A percentile compares a stretch with the other conserved stretches of the same genome.
These are phyloP conservation scores for Brachymystax lenok DNA, from an alignment of 2,797 vertebrate genomes.

Conservation along the genomic window DNA sequence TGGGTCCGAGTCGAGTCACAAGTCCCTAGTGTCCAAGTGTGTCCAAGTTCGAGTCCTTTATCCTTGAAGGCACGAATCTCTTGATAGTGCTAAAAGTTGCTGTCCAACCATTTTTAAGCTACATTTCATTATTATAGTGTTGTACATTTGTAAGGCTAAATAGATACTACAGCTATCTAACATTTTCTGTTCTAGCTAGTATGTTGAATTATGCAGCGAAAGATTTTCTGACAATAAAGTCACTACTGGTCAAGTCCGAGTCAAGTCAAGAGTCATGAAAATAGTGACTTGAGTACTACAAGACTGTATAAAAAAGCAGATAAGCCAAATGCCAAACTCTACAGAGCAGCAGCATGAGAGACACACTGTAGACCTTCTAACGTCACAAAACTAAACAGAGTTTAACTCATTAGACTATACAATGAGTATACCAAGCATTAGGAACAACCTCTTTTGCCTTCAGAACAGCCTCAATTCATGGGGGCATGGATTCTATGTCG, in stretches of 20 bases:
- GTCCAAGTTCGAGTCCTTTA: not conserved
- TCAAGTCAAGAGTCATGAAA: not conserved
- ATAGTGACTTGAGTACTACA: constrained; percentile 9
- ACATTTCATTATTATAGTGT: not conserved
- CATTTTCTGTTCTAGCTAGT: not conserved
- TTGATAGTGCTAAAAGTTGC: not conserved
- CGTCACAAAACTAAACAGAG: constrained; percentile 31
- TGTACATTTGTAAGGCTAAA: not conserved
- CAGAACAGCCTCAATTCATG: too few species aligned
- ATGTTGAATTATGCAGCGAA: not conserved
- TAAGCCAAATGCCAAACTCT: constrained; percentile 50
- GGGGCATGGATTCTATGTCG: too few species aligned
- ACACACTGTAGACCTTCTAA: constrained; percentile 41
- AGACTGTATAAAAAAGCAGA: constrained; percentile 58
- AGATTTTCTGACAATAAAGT: not conserved
- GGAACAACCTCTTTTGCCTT: too few species aligned
- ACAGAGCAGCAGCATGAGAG: constrained; percentile 46
- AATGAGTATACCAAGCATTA: too few species aligned
- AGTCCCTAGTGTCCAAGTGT: not conserved
- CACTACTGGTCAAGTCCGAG: not conserved
- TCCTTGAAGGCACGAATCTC: too few species aligned
- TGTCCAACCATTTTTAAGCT: not conserved
- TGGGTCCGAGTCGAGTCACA: not conserved
- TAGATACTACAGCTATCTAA: not conserved
- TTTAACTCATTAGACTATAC: constrained; percentile 14